phyloP scores from a whole-genome alignment of 2,888 invertebrate genomes.

The Xanthia togata region DNA sequence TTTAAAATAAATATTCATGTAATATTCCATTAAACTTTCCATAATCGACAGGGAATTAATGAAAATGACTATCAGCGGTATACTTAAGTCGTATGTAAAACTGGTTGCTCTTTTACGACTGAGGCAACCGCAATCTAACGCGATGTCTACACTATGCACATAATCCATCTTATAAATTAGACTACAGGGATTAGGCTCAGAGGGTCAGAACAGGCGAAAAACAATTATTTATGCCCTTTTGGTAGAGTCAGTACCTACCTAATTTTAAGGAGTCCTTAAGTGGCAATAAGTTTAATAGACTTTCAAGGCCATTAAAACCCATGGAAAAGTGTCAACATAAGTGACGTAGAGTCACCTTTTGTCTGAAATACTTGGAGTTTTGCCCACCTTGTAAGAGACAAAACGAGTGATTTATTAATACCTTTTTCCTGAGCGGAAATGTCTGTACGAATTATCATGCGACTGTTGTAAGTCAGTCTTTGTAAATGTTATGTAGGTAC shows the following conservation, averaged over 20 bases:
- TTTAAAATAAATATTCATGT: conserved; percentile 59
- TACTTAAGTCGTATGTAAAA: conserved; percentile 4
- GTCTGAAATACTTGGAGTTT: conserved; percentile 51
- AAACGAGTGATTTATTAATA: conserved; percentile 56
- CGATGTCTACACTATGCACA: not conserved
- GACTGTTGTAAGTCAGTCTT: conserved; percentile 14
- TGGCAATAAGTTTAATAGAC: not conserved
- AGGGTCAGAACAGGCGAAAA: not conserved
- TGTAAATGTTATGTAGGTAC: conserved; percentile 7
- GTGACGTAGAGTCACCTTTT: conserved; percentile 35
- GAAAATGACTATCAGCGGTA: conserved; percentile 16
- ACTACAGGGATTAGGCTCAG: not conserved
- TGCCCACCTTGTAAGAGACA: conserved; percentile 53
- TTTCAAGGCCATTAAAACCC: not conserved
- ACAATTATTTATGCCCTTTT: not conserved
- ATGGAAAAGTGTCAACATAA: conserved; percentile 5
- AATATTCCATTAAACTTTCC: conserved; percentile 61
- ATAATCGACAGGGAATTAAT: conserved; percentile 33
- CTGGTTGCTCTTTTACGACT: conserved; percentile 26
- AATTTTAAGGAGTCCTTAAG: not conserved
- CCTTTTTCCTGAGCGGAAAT: conserved; percentile 40
- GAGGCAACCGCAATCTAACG: not conserved
- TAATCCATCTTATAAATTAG: conserved; percentile 8
- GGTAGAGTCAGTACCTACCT: not conserved
- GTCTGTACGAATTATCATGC: not conserved